These are phyloP conservation scores for Dreissena rostriformis DNA, from an alignment of 1,140 invertebrate species.

Conservation along the genomic window DNA sequence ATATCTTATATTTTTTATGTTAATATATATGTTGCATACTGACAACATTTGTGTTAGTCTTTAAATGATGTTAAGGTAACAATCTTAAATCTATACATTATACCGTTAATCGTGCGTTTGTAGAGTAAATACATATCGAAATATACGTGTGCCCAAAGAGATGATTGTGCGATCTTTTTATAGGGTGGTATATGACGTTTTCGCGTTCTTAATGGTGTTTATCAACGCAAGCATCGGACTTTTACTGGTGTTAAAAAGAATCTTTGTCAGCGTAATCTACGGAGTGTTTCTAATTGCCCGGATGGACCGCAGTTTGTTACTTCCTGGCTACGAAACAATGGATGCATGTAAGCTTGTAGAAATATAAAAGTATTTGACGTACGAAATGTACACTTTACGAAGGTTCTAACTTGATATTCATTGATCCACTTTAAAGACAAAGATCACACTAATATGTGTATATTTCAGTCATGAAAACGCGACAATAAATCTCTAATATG, in stretches of 20 bases:
- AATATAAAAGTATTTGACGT: not conserved
- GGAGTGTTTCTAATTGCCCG: constrained; percentile 57
- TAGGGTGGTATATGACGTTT: constrained; percentile 56
- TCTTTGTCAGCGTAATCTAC: constrained; percentile 43
- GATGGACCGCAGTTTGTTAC: constrained; percentile 60
- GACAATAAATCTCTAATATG: not conserved
- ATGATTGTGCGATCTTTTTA: not conserved
- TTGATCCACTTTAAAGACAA: not conserved
- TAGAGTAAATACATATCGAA: too few relatives aligned
- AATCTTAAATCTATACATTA: too few relatives aligned
- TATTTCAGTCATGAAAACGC: not conserved
- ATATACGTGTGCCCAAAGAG: not conserved
- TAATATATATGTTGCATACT: too few relatives aligned
- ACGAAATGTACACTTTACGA: not conserved
- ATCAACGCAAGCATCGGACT: constrained; percentile 59
- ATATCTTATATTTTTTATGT: too few relatives aligned
- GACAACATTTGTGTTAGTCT: too few relatives aligned
- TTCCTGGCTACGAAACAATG: constrained; percentile 41
- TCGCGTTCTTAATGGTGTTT: constrained; percentile 59
- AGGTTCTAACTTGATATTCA: not conserved
- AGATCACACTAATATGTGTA: not conserved
- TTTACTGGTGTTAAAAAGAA: constrained; percentile 48
- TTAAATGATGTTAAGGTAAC: too few relatives aligned
- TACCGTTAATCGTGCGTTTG: too few relatives aligned
- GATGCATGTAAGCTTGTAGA: constrained; percentile 55